These are phyloP conservation scores for Varanus salvator DNA, from an alignment of 2,113 vertebrate species.

Conservation along the genomic window DNA sequence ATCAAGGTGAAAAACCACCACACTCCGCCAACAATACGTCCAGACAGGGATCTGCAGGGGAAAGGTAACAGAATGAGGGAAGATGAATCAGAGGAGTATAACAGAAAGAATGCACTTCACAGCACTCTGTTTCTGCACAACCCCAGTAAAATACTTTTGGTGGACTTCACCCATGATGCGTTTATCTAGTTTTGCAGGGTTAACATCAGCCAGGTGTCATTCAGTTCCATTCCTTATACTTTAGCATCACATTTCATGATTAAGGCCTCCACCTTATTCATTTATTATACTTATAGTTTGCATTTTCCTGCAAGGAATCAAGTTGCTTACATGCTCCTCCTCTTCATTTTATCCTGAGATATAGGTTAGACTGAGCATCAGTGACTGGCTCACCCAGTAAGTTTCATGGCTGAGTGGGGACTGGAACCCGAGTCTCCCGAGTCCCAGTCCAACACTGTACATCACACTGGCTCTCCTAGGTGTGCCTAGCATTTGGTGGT, in stretches of 20 bases:
- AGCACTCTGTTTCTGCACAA: neutral
- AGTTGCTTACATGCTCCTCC: no score
- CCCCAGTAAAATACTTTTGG: neutral
- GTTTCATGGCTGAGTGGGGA: no score
- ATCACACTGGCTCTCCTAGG: no score
- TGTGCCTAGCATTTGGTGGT: no score
- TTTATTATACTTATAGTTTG: no score
- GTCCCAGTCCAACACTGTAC: no score
- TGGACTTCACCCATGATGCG: neutral
- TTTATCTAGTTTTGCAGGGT: neutral
- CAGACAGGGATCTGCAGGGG: slow-evolving; percentile 90
- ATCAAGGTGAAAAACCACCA: slow-evolving; percentile 99
- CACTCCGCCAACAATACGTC: slow-evolving; percentile 96
- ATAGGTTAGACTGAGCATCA: no score
- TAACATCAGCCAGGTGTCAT: neutral
- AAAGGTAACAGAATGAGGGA: slow-evolving; percentile 51
- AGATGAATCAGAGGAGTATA: slow-evolving; percentile 28
- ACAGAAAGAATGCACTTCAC: neutral
- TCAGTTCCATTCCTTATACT: neutral
- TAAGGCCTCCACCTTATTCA: neutral
- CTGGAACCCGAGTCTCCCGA: no score
- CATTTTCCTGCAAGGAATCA: no score
- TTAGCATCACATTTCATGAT: neutral
- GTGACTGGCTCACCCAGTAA: no score
- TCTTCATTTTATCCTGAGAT: no score